Conservation (phyloP, 1,140 invertebrate genomes). For the Anthonomus grandis region DNA sequence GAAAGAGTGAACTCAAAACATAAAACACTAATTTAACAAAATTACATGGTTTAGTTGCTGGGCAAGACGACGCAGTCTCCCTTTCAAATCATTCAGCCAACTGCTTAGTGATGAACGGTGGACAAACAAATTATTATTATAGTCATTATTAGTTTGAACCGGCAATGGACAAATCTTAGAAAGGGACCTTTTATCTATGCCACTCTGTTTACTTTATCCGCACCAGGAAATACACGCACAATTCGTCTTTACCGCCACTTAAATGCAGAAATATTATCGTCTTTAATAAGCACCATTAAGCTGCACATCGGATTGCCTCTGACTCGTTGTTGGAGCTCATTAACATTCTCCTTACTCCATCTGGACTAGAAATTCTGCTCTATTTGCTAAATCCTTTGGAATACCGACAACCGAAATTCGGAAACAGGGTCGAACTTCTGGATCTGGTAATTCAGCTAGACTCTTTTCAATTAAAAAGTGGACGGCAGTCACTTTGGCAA, state of each 20-base stretch:
- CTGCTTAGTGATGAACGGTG: no score
- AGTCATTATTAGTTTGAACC: background rate
- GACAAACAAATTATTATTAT: no score
- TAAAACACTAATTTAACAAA: no score
- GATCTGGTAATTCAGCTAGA: no score
- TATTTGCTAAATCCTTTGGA: slow-evolving; percentile 11
- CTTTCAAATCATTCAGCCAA: no score
- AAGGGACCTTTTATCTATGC: slow-evolving; percentile 4
- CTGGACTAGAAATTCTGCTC: no score
- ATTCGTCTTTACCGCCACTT: slow-evolving; percentile 5
- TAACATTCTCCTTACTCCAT: slow-evolving; percentile 32
- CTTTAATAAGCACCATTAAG: slow-evolving; percentile 23
- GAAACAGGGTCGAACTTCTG: background rate
- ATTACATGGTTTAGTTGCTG: no score
- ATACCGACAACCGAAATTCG: slow-evolving; percentile 5
- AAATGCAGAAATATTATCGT: slow-evolving; percentile 19
- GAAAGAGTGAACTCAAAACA: no score
- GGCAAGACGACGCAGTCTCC: no score
- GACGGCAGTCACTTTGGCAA: slow-evolving; percentile 25
- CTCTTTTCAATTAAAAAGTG: slow-evolving; percentile 29
- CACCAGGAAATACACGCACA: background rate
- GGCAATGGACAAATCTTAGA: slow-evolving; percentile 5
- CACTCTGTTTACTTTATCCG: slow-evolving; percentile 3
- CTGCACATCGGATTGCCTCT: background rate
- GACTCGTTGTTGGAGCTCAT: slow-evolving; percentile 25